Conservation (phyloP, 2,888 invertebrate species). For the Chrysolina americana region DNA sequence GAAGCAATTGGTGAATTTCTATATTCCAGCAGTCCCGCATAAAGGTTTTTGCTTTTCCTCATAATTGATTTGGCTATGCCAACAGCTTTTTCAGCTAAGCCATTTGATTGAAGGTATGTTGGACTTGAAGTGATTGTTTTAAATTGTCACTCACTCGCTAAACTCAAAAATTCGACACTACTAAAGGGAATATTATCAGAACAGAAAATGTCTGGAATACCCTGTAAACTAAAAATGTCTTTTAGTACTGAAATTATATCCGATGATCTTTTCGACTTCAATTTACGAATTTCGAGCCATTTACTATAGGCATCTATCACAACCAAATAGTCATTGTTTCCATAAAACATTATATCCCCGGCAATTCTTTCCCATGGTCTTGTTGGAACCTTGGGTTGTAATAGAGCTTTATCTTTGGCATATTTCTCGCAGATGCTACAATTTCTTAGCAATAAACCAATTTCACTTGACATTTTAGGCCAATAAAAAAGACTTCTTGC, state of each 20-base stretch:
- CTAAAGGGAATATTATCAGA: too few relatives aligned
- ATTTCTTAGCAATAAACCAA: conserved; percentile 2
- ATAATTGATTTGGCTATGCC: not conserved
- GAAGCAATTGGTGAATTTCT: not conserved
- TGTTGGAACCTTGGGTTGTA: conserved; percentile 7
- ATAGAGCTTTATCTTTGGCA: conserved; percentile 10
- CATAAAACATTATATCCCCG: conserved; percentile 15
- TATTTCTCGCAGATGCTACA: conserved; percentile 12
- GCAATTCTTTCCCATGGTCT: conserved; percentile 3
- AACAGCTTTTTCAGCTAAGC: not conserved
- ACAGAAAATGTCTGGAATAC: not conserved
- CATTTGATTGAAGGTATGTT: not conserved
- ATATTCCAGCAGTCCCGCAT: not conserved
- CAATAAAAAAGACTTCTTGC: conserved; percentile 33
- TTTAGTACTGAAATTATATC: conserved; percentile 24
- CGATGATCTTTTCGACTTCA: not conserved
- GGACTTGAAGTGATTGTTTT: conserved; percentile 5
- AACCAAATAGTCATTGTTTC: not conserved
- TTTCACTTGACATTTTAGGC: conserved; percentile 22
- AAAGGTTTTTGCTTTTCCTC: not conserved
- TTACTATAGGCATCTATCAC: conserved; percentile 19
- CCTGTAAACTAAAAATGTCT: conserved; percentile 4
- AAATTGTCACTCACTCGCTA: not conserved
- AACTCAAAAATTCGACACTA: not conserved
- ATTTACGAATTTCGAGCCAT: not conserved